Conservation (phyloP, 2,888 invertebrate genomes). For the Scaptomyza caliginosa region DNA sequence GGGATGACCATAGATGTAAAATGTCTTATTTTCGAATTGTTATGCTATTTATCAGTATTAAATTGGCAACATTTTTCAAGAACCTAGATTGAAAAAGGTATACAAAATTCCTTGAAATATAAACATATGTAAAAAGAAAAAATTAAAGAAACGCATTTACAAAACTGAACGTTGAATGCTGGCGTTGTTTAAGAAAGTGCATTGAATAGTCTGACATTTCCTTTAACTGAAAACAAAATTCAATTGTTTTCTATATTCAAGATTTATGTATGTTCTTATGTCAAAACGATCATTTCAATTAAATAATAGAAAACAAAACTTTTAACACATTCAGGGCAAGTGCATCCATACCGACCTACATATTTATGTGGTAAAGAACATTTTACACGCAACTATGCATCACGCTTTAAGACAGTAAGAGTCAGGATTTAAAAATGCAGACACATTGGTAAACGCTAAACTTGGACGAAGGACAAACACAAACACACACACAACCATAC, state of each 20-base stretch:
- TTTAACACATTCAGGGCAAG: slow-evolving; percentile 22
- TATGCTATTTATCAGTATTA: neutral
- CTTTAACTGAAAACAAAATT: too few species aligned
- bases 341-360: slow-evolving; percentile 16
- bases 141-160: too few species aligned
- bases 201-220: too few species aligned
- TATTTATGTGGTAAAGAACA: slow-evolving; percentile 16
- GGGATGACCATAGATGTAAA: slow-evolving; percentile 11
- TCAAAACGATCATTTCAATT: too few species aligned
- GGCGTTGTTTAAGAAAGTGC: too few species aligned
- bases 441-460: slow-evolving; percentile 11
- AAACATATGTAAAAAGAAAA: too few species aligned
- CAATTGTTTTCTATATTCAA: too few species aligned
- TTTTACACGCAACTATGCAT: slow-evolving; percentile 22
- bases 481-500: too few species aligned
- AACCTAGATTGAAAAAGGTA: neutral
- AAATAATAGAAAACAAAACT: too few species aligned
- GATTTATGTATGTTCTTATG: too few species aligned
- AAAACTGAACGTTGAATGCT: too few species aligned
- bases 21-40: slow-evolving; percentile 3
- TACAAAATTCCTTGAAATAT: too few species aligned
- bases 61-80: slow-evolving; percentile 8
- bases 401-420: slow-evolving; percentile 18
- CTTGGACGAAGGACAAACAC: neutral
- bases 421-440: slow-evolving; percentile 9